These are phyloP conservation scores for Sinonovacula constricta DNA, from an alignment of 1,140 invertebrate genomes.

Conservation along the genomic window DNA sequence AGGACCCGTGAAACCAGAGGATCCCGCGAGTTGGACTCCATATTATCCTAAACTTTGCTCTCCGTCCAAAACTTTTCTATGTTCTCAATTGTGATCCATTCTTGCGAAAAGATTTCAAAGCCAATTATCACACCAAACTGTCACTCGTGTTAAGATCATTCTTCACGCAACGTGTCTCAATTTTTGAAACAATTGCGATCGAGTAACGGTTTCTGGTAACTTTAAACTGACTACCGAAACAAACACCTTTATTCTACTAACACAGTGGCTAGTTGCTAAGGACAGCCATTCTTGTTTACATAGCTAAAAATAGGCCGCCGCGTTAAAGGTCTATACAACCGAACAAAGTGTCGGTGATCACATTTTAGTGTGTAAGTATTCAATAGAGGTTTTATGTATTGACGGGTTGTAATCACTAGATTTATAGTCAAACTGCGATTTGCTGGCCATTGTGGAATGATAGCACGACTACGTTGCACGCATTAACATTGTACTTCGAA, in stretches of 20 bases:
- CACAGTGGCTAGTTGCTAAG: slow-evolving; percentile 36
- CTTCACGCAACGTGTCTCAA: not conserved
- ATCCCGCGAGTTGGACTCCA: slow-evolving; percentile 12
- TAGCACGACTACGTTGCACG: no score
- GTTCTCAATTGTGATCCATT: not conserved
- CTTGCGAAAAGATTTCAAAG: not conserved
- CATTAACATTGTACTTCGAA: no score
- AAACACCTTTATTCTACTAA: slow-evolving; percentile 35
- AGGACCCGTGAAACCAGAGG: slow-evolving; percentile 50
- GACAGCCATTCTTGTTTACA: slow-evolving; percentile 36
- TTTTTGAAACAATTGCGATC: slow-evolving; percentile 7
- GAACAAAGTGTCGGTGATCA: no score
- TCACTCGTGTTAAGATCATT: not conserved
- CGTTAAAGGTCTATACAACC: no score
- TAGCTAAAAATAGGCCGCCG: no score
- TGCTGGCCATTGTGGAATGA: no score
- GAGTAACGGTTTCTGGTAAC: slow-evolving; percentile 13
- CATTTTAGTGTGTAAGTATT: no score
- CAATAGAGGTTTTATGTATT: no score
- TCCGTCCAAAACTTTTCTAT: not conserved
- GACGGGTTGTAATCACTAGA: no score
- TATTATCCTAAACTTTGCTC: not conserved
- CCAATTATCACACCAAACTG: not conserved
- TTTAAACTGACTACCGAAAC: slow-evolving; percentile 24
- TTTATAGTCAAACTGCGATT: no score